These are phyloP conservation scores for Sclerodermus sp. DNA, from an alignment of 2,888 invertebrate species.

Conservation along the genomic window DNA sequence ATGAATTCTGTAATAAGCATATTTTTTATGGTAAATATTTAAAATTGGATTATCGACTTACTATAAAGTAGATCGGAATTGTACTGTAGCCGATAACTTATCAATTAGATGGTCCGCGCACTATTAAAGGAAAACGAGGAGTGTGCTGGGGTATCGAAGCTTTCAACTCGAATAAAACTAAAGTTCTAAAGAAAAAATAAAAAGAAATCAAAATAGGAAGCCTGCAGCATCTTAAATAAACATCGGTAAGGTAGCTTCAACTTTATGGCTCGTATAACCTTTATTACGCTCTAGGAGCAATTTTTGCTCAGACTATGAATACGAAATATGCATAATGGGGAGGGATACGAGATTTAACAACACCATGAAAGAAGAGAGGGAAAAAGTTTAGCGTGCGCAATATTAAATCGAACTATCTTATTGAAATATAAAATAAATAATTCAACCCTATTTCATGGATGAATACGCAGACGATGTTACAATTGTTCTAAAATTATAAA, in stretches of 20 bases:
- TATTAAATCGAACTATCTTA: slow-evolving; percentile 35
- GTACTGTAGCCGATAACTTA: too few relatives aligned
- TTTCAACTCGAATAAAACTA: not conserved
- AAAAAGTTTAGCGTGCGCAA: slow-evolving; percentile 14
- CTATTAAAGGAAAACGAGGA: too few relatives aligned
- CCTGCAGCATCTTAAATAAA: slow-evolving; percentile 37
- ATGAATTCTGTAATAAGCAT: too few relatives aligned
- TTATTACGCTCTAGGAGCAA: slow-evolving; percentile 49
- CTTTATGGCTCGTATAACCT: slow-evolving; percentile 51
- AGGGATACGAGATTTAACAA: slow-evolving; percentile 44
- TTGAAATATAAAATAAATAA: slow-evolving; percentile 32
- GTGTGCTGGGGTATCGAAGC: not conserved
- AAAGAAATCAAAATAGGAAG: slow-evolving; percentile 5
- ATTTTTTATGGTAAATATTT: too few relatives aligned
- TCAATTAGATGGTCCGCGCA: too few relatives aligned
- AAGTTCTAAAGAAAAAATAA: slow-evolving; percentile 1
- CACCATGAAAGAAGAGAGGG: slow-evolving; percentile 24
- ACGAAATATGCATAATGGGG: slow-evolving; percentile 43
- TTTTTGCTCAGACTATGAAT: slow-evolving; percentile 53
- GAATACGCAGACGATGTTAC: too few relatives aligned
- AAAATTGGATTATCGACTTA: too few relatives aligned
- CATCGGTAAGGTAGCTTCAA: slow-evolving; percentile 37
- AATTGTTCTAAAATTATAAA: too few relatives aligned
- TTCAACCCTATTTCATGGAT: too few relatives aligned
- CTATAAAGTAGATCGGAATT: too few relatives aligned